Conservation (phyloP, 2,113 vertebrate genomes). For the Daboia siamensis region DNA sequence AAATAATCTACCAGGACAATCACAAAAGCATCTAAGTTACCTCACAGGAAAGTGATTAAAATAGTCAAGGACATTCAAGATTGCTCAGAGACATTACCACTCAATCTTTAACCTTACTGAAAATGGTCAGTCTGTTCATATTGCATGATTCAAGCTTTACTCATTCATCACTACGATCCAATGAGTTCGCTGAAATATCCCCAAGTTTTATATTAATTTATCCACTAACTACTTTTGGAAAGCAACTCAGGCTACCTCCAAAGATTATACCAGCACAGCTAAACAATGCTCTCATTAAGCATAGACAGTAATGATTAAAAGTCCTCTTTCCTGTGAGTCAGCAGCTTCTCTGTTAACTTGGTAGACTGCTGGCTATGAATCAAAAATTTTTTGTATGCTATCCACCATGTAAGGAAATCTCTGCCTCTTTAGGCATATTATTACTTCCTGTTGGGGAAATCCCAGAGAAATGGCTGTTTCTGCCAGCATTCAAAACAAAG, state of each 20-base stretch:
- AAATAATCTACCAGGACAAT: not conserved
- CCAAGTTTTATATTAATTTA: not conserved
- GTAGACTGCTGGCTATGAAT: conserved; percentile 6
- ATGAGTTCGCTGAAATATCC: not conserved
- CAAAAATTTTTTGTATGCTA: conserved; percentile 9
- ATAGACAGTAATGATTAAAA: not conserved
- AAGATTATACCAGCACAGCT: not conserved
- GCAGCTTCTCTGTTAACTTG: not conserved
- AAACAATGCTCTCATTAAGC: not conserved
- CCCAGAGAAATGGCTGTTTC: conserved; percentile 13
- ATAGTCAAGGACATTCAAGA: not conserved
- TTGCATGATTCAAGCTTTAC: not conserved
- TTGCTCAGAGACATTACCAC: not conserved
- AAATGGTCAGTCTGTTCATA: too few species aligned
- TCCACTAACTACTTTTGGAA: not conserved
- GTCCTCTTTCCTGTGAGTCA: conserved; percentile 16
- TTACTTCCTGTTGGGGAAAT: conserved; percentile 47
- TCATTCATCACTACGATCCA: not conserved
- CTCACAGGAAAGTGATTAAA: not conserved
- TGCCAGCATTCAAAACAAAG: conserved; percentile 1
- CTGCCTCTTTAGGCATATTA: not conserved
- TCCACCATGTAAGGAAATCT: conserved; percentile 16
- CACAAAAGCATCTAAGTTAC: not conserved
- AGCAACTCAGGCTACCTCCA: not conserved
- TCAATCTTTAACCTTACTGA: not conserved